A percentile compares a stretch with the other conserved stretches of the same genome.
These are phyloP conservation scores for Sebastes diploproa DNA, from an alignment of 2,797 vertebrate genomes.

Conservation along the genomic window DNA sequence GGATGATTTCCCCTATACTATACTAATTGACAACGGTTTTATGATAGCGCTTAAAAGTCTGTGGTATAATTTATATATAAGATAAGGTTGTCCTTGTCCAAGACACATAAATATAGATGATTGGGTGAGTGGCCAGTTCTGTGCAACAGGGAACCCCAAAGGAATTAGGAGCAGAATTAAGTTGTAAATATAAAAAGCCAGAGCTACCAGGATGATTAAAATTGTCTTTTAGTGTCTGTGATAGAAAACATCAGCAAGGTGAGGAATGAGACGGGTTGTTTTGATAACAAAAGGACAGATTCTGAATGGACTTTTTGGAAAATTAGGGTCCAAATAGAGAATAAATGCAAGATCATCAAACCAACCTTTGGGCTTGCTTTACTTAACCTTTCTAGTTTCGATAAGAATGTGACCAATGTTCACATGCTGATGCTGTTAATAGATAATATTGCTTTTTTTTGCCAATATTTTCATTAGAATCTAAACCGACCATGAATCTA, in stretches of 20 bases:
- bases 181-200: slow-evolving; percentile 29
- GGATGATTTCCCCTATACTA: slow-evolving; percentile 1
- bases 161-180: slow-evolving; percentile 24
- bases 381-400: neutral
- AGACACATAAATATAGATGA: neutral
- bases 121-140: neutral
- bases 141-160: slow-evolving; percentile 17
- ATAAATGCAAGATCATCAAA: neutral
- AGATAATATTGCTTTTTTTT: too few relatives aligned
- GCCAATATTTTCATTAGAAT: too few relatives aligned
- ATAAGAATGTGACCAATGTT: neutral
- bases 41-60: slow-evolving; percentile 7
- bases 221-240: slow-evolving; percentile 23
- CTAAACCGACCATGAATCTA: neutral
- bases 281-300: neutral
- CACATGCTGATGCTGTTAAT: neutral
- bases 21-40: neutral
- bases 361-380: neutral
- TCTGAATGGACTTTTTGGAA: neutral
- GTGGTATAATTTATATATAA: neutral
- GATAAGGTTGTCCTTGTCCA: neutral
- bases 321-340: neutral
- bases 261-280: neutral
- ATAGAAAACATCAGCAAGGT: slow-evolving; percentile 5
- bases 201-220: slow-evolving; percentile 17